Conservation (phyloP, 2,113 vertebrate species). For the Talpa occidentalis region DNA sequence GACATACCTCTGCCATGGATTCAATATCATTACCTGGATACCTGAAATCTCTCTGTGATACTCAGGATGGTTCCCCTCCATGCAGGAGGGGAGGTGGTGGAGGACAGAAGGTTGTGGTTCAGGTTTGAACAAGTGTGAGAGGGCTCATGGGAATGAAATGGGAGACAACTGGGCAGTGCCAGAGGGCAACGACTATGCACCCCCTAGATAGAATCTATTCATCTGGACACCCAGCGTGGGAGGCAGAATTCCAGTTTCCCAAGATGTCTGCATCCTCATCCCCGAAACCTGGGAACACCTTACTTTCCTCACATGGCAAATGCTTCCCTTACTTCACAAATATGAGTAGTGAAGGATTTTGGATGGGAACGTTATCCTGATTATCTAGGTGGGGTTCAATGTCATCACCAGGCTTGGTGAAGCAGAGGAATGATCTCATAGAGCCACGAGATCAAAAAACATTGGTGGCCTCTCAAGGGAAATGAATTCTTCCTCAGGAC, state of each 20-base stretch:
- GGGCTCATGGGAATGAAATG: background rate
- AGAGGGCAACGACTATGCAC: background rate
- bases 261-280: background rate
- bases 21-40: background rate
- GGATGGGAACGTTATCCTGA: background rate
- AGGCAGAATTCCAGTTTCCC: background rate
- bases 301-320: background rate
- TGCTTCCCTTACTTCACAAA: background rate
- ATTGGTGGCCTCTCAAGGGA: background rate
- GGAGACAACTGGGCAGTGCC: background rate
- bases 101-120: background rate
- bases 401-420: background rate
- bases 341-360: background rate
- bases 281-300: background rate
- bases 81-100: background rate
- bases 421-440: background rate
- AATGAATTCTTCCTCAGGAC: background rate
- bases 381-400: background rate
- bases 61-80: too few relatives aligned
- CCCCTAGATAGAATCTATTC: background rate
- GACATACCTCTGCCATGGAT: too few relatives aligned
- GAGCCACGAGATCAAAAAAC: background rate
- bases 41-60: background rate
- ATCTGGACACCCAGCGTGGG: background rate
- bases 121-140: background rate